Percentiles rank a stretch among this genome's conserved stretches.
phyloP scores from a whole-genome alignment of 2,113 vertebrate species.

The Meriones unguiculatus region DNA sequence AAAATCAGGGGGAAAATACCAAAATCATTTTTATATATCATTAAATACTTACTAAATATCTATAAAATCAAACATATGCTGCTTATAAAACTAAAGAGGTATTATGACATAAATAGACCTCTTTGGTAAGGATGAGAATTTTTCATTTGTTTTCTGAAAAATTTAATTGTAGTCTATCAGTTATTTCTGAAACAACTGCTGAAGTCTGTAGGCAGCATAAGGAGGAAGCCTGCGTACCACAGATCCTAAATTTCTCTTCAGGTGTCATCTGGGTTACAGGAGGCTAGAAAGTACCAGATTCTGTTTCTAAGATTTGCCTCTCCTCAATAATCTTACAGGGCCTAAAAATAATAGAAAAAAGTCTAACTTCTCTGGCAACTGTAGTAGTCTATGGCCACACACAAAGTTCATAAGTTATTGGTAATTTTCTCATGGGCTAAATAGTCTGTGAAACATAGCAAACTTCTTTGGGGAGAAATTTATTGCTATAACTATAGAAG shows the following conservation, averaged over 20 bases:
- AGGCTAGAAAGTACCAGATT: background rate
- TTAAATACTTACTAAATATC: background rate
- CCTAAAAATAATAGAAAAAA: background rate
- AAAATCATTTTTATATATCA: background rate
- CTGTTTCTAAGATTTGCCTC: background rate
- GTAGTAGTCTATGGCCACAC: background rate
- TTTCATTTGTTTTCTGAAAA: background rate
- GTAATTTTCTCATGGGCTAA: background rate
- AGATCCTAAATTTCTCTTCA: background rate
- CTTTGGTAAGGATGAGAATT: background rate
- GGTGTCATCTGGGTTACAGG: background rate
- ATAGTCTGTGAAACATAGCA: background rate
- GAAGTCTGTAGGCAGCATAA: fast-evolving
- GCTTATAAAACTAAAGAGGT: background rate
- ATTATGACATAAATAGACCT: background rate
- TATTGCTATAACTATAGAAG: background rate
- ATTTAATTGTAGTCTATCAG: background rate
- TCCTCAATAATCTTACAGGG: background rate
- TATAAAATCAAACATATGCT: background rate
- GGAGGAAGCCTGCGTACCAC: fast-evolving
- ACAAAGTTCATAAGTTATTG: background rate
- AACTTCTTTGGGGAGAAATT: background rate
- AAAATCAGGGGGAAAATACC: background rate
- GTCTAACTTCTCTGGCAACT: background rate
- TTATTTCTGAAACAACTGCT: background rate